A percentile compares a stretch with the other conserved stretches of the same genome.
These are phyloP conservation scores for Ectropis crepuscularia DNA, from an alignment of 2,888 invertebrate genomes.

Conservation along the genomic window DNA sequence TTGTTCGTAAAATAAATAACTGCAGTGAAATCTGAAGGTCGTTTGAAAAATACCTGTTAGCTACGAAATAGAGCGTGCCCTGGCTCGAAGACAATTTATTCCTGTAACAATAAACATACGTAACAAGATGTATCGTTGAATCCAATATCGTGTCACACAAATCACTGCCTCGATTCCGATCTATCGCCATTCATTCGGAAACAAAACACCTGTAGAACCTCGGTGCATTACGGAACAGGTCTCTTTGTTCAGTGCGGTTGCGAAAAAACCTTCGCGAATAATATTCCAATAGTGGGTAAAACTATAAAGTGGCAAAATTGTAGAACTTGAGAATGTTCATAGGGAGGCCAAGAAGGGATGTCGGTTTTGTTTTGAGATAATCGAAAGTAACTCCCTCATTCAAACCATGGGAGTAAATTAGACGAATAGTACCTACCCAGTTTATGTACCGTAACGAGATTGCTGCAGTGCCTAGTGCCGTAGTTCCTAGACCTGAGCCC, in stretches of 20 bases:
- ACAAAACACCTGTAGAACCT: constrained; percentile 51
- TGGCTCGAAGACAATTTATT: not conserved
- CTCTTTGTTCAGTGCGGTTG: constrained; percentile 69
- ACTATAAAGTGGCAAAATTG: too few species aligned
- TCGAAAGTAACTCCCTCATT: too few species aligned
- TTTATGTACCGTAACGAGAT: constrained; percentile 79
- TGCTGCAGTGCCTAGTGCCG: constrained; percentile 46
- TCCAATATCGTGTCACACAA: constrained; percentile 28
- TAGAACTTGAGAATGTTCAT: too few species aligned
- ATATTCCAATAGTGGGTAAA: constrained; percentile 43
- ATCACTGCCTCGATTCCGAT: constrained; percentile 32
- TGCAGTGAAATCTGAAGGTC: too few species aligned
- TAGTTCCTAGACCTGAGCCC: constrained; percentile 70
- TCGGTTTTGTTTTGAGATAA: too few species aligned
- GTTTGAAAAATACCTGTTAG: too few species aligned
- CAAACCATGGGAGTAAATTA: too few species aligned
- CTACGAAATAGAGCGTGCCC: too few species aligned
- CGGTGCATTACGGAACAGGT: constrained; percentile 52
- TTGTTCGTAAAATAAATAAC: too few species aligned
- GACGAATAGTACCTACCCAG: constrained; percentile 52
- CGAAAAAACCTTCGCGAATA: constrained; percentile 69
- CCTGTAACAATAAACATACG: constrained; percentile 14
- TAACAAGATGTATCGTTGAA: constrained; percentile 7
- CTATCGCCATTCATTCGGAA: constrained; percentile 44
- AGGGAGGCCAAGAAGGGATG: too few species aligned